Conservation (phyloP, 2,888 invertebrate species). For the Harpalus rufipes region DNA sequence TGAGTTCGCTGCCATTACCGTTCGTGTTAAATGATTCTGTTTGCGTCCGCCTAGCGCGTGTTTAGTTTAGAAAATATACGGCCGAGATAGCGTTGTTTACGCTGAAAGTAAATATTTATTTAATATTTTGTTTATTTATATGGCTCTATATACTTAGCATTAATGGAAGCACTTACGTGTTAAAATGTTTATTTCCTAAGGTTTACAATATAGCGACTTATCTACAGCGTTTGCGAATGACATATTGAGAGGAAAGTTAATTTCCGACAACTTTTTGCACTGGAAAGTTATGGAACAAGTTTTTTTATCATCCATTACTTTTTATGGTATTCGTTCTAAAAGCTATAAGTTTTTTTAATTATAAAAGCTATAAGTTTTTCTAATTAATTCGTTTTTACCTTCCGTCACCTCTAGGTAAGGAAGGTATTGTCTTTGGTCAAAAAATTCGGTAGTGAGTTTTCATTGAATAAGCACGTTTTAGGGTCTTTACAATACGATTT, state of each 20-base stretch:
- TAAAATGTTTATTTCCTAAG: conserved; percentile 20
- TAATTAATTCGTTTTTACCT: no score
- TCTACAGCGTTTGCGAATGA: neutral
- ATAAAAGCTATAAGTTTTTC: no score
- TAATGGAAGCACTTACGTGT: conserved; percentile 1
- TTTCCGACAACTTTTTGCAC: neutral
- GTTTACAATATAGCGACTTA: neutral
- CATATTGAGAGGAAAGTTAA: neutral
- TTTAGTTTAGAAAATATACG: conserved; percentile 8
- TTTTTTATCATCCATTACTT: neutral
- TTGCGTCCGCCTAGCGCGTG: conserved; percentile 14
- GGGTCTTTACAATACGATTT: no score
- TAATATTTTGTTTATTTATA: conserved; percentile 43
- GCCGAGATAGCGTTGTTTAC: conserved; percentile 16
- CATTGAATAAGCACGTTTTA: no score
- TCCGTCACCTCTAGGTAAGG: no score
- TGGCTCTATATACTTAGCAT: conserved; percentile 33
- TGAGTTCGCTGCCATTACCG: conserved; percentile 18
- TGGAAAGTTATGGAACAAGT: neutral
- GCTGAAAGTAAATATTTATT: conserved; percentile 12
- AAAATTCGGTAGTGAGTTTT: no score
- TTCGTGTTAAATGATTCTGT: conserved; percentile 31
- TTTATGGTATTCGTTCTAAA: no score
- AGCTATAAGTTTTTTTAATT: no score
- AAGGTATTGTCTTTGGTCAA: no score